phyloP scores from a whole-genome alignment of 2,797 vertebrate genomes.

The Cossypha caffra region DNA sequence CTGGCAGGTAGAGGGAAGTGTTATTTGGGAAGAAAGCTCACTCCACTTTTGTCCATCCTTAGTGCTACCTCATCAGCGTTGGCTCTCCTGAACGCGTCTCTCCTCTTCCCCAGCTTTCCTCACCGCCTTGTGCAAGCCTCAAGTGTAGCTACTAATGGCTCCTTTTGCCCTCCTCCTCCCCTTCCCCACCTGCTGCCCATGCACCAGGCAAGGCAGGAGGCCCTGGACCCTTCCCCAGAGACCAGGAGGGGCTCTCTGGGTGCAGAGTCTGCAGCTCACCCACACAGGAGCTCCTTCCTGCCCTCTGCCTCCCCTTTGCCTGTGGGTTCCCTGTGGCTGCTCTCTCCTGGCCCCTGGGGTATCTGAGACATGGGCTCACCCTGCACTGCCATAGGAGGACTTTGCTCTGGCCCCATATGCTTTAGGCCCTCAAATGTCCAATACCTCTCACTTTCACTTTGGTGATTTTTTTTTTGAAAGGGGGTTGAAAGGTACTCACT shows the following conservation, averaged over 20 bases:
- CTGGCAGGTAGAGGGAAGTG: background rate
- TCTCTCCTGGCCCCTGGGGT: accelerated
- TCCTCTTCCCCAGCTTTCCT: background rate
- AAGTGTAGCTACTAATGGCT: background rate
- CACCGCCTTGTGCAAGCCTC: background rate
- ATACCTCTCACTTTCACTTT: background rate
- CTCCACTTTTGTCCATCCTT: background rate
- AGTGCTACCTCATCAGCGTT: conserved; percentile 59
- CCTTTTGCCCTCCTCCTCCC: background rate
- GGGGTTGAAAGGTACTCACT: background rate
- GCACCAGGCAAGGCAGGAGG: background rate
- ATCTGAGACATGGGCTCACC: accelerated
- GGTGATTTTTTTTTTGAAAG: background rate
- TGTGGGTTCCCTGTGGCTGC: accelerated
- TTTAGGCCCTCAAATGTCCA: background rate
- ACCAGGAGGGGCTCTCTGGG: background rate
- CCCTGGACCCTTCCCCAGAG: background rate
- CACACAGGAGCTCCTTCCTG: background rate
- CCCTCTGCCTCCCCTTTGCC: background rate
- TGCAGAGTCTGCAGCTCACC: background rate
- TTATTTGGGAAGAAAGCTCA: background rate
- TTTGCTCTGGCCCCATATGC: background rate
- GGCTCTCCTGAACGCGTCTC: background rate
- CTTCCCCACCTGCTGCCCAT: accelerated
- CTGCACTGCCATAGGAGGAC: accelerated